These are phyloP conservation scores for Hypotaenidia okinawae DNA, from an alignment of 2,797 vertebrate genomes.

Conservation along the genomic window DNA sequence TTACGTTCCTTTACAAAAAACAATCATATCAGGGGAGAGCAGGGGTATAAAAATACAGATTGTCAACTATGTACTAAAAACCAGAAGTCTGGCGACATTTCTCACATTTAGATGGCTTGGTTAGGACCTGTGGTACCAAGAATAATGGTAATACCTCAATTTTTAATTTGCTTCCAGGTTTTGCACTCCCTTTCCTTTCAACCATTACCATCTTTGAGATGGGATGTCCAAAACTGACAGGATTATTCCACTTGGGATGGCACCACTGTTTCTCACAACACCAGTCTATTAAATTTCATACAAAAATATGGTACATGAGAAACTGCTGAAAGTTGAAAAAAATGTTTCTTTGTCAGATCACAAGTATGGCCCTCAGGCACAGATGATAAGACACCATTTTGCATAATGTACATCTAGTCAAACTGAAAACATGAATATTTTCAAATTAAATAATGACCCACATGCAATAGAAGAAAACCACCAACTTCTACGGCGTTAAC, in stretches of 20 bases:
- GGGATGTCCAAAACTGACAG: background rate
- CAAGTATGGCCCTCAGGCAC: background rate
- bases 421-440: background rate
- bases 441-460: background rate
- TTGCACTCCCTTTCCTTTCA: background rate
- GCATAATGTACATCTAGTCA: background rate
- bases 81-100: background rate
- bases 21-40: background rate
- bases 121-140: background rate
- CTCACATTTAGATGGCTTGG: background rate
- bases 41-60: background rate
- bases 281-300: background rate
- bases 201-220: background rate
- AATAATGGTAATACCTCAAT: background rate
- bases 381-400: background rate
- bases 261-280: background rate
- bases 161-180: background rate
- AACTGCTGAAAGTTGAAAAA: background rate
- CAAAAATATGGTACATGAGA: background rate
- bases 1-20: slow-evolving; percentile 84
- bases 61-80: background rate
- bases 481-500: background rate
- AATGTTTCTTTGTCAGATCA: background rate
- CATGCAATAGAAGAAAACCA: background rate
- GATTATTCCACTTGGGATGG: background rate